Base-by-base conservation (phyloP, 1,140 invertebrate species). In the Coptotermes formosanus region DNA sequence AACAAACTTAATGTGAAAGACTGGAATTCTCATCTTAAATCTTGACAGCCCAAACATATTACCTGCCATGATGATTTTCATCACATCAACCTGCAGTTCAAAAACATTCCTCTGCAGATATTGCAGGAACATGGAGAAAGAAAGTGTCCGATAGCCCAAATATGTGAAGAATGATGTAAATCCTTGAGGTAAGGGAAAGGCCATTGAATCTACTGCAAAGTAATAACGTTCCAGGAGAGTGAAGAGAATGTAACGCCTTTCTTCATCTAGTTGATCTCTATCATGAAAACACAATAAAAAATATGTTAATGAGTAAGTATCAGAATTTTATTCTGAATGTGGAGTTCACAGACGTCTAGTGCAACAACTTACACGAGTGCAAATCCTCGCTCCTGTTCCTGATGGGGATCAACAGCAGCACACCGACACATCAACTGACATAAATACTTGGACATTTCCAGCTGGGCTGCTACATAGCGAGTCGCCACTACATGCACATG, bases 151-250 rank as follows among this genome's bases (percentile, higher is more conserved):
- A 89, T 96, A 97, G 3, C 96, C 96, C 81, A 97, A 92, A 90
- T 96, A 97, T 19, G 96, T 95, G 89, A 97, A 96, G 91, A 97
- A 97, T 21, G 96, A 97, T 21, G 95, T 95, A 89, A 97, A 97
- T 38, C 96, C 96, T 89, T 96, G 95, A 45, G 96, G 96, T 86
- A 96, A 91, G 2, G 96, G 96, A 91, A 95, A 97, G 19, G 96
- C 96, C 84, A 96, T 92, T n/a, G 92, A 94, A 89, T 96, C 96
- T 43, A 95, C 93, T 2, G 96, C 94, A 87, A 95, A 92, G 88
- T 94, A 94, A 91, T 96, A 97, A 86, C 95, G 93, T 89, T 97
- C 95, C 64, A 97, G 89, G 25, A 95, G 92, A 84, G 94, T 93
- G 88, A 97, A 96, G 30, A 97, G 90, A 32, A 95, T 91, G 89